Conservation (phyloP, 2,113 vertebrate species). For the Phocoena phocoena region DNA sequence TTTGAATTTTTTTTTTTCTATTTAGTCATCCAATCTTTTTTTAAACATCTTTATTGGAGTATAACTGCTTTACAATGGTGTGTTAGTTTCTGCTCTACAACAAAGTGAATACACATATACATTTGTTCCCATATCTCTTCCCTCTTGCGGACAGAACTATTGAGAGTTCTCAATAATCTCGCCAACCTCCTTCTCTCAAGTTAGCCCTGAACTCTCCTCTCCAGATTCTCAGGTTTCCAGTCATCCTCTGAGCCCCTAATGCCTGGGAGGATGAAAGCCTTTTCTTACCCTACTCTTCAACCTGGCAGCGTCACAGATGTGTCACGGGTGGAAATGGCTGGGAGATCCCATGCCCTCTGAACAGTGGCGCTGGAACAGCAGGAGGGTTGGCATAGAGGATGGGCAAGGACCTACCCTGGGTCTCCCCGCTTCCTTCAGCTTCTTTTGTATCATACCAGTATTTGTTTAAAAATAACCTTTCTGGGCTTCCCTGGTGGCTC, state of each 20-base stretch:
- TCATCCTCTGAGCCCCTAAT: neutral
- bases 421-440: neutral
- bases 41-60: no score
- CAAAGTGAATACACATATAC: no score
- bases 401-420: no score
- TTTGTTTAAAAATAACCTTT: neutral
- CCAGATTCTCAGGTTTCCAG: neutral
- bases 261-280: neutral
- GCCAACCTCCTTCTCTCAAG: neutral
- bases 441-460: neutral
- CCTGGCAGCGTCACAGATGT: neutral
- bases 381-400: neutral
- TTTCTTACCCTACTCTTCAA: neutral
- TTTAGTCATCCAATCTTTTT: no score
- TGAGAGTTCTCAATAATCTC: neutral
- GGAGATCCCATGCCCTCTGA: neutral
- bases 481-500: neutral
- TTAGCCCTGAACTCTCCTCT: neutral
- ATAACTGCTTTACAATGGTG: no score
- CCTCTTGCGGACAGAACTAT: neutral
- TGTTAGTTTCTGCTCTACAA: no score
- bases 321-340: neutral
- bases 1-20: neutral
- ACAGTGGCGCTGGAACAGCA: neutral
- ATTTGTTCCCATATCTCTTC: no score